Evolutionary conservation across 2,888 invertebrate species (phyloP).

Genomic region (Antheraea yamamai): DNA sequence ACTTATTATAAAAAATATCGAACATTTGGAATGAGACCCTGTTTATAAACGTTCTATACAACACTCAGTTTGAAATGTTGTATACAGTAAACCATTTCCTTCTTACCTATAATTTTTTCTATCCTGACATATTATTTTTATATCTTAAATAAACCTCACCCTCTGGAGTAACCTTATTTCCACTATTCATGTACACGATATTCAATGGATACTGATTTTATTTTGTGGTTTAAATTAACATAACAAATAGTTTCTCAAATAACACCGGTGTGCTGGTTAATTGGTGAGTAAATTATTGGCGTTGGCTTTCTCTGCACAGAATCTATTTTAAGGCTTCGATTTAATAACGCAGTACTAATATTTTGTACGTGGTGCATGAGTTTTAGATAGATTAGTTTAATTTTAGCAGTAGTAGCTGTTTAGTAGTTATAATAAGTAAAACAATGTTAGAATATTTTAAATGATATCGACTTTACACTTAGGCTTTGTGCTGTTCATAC

Average conservation of each 20-base stretch:
- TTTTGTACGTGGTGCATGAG: conserved; percentile 1
- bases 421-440: neutral
- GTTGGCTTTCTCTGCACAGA: neutral
- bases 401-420: neutral
- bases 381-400: neutral
- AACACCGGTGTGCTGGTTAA: neutral
- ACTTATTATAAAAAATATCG: neutral
- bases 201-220: neutral
- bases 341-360: neutral
- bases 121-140: conserved; percentile 1
- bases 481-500: neutral
- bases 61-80: neutral
- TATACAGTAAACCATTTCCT: conserved; percentile 4
- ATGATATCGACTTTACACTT: neutral
- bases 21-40: neutral
- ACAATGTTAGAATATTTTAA: neutral
- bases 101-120: neutral
- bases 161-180: neutral
- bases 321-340: neutral
- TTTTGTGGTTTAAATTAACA: neutral
- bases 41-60: neutral
- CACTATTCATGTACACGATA: neutral
- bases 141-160: conserved; percentile 8
- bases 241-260: neutral
- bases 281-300: conserved; percentile 7